These are phyloP conservation scores for Poliocrania exsul DNA, from an alignment of 2,797 vertebrate species.

Conservation along the genomic window DNA sequence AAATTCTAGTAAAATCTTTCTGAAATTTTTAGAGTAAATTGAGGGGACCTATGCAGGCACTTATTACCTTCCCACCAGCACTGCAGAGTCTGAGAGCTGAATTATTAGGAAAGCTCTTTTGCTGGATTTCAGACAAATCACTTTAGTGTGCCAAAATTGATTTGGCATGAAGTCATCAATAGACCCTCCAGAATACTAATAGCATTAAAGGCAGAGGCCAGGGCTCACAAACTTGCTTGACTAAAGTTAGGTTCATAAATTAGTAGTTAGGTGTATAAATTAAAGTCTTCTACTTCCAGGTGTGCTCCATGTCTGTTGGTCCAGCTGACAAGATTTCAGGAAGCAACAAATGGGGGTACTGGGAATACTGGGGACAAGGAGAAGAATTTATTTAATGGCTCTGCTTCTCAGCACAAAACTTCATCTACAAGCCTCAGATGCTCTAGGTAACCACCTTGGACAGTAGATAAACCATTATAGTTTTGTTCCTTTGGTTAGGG, in stretches of 20 bases:
- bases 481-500: neutral
- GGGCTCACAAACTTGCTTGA: conserved; percentile 20
- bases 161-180: conserved; percentile 55
- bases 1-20: conserved; percentile 4
- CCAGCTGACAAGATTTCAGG: neutral
- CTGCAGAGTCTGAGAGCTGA: conserved; percentile 2
- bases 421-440: neutral
- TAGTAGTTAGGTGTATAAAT: neutral
- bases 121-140: conserved; percentile 66
- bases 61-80: neutral
- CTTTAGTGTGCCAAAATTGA: conserved; percentile 59
- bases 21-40: neutral
- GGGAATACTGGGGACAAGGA: neutral
- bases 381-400: neutral
- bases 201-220: conserved; percentile 24
- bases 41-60: neutral
- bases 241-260: neutral
- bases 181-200: conserved; percentile 50
- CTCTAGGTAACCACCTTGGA: neutral
- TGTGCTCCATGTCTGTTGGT: neutral
- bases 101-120: conserved; percentile 62
- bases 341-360: neutral
- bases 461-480: fast-evolving
- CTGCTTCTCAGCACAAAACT: neutral
- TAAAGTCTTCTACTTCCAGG: neutral